Evolutionary conservation across 2,797 vertebrate species (phyloP).

Genomic region (Acanthiza pusilla): DNA sequence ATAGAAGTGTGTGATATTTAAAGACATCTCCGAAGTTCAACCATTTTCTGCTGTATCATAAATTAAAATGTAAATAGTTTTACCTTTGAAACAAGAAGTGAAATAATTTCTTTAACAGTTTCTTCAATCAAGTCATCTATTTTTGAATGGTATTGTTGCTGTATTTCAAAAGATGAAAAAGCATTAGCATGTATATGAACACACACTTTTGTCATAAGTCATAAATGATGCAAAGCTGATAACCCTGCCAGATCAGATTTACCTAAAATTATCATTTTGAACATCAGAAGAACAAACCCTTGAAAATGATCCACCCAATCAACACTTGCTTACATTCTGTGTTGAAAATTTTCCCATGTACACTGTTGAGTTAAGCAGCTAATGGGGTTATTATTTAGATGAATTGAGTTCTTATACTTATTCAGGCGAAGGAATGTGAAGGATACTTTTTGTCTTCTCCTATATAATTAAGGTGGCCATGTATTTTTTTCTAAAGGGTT

Average conservation of each 20-base stretch:
- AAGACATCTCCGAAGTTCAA: background rate
- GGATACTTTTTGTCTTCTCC: slow-evolving; percentile 93
- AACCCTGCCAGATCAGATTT: slow-evolving; percentile 66
- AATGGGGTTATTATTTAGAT: slow-evolving; percentile 90
- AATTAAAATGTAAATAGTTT: slow-evolving; percentile 43
- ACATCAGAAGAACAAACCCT: slow-evolving; percentile 74
- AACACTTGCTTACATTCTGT: slow-evolving; percentile 73
- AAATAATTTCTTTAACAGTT: slow-evolving; percentile 91
- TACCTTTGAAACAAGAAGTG: slow-evolving; percentile 94
- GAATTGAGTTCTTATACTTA: slow-evolving; percentile 88
- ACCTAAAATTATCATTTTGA: slow-evolving; percentile 75
- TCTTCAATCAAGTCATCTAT: slow-evolving; percentile 96
- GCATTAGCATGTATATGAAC: slow-evolving; percentile 57
- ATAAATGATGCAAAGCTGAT: slow-evolving; percentile 62
- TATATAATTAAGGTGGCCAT: slow-evolving; percentile 89
- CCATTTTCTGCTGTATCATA: background rate
- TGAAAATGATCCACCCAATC: slow-evolving; percentile 79
- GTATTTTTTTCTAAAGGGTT: slow-evolving; percentile 88
- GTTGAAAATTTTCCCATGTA: slow-evolving; percentile 85
- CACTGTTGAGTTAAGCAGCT: slow-evolving; percentile 92
- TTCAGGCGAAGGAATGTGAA: slow-evolving; percentile 95
- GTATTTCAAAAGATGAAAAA: slow-evolving; percentile 70
- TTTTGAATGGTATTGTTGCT: slow-evolving; percentile 98
- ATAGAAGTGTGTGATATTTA: background rate
- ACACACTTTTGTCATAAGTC: slow-evolving; percentile 62